Conservation (phyloP, 2,113 vertebrate genomes). For the Tychaedon coryphoeus region DNA sequence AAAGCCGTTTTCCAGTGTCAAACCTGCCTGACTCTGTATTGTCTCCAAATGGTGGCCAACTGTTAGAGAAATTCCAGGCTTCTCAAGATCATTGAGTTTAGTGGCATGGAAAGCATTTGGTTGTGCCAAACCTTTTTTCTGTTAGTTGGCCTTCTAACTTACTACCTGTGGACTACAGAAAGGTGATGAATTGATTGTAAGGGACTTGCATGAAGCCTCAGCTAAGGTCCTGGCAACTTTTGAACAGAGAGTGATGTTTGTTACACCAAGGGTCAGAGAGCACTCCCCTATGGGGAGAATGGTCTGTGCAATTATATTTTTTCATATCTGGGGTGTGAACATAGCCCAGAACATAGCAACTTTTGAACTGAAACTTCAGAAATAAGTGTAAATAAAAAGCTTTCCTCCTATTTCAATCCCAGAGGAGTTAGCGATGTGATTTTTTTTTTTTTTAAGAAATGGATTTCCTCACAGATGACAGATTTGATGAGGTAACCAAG, state of each 20-base stretch:
- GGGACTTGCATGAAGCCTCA: neutral
- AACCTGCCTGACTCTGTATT: neutral
- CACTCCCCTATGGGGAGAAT: neutral
- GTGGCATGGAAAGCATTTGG: accelerated
- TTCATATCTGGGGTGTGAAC: neutral
- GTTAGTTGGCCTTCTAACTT: neutral
- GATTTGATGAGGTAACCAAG: slow-evolving; percentile 44
- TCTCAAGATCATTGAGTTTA: accelerated
- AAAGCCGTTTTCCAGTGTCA: neutral
- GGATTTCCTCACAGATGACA: neutral
- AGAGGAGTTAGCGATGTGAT: neutral
- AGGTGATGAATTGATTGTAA: neutral
- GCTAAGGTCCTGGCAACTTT: neutral
- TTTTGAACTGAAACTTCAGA: neutral
- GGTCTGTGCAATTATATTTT: neutral
- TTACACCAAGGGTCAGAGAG: neutral
- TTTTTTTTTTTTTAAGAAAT: neutral
- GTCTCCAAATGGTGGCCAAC: neutral
- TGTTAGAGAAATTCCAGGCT: neutral
- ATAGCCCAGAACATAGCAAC: accelerated
- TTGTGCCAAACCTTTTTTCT: neutral
- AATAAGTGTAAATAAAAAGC: neutral
- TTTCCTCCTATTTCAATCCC: neutral
- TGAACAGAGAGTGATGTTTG: neutral
- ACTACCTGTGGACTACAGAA: neutral